Percentiles rank a stretch among this genome's conserved stretches.
These are phyloP conservation scores for Nasonia oneida DNA, from an alignment of 2,888 invertebrate species.

Conservation along the genomic window DNA sequence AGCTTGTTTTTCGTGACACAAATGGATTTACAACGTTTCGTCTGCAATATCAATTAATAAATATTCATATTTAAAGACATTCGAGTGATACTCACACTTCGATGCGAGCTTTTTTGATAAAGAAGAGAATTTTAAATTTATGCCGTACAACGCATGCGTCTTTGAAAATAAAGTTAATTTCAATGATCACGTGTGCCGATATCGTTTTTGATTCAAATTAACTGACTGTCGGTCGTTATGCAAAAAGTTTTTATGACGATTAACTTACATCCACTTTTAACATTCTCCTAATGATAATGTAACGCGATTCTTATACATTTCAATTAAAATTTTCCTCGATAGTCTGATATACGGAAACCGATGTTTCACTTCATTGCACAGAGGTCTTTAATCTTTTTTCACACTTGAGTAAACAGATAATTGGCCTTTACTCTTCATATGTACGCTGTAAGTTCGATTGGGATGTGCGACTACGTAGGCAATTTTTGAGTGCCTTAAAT, in stretches of 20 bases:
- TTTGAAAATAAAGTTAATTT: too few species aligned
- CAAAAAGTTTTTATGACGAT: background rate
- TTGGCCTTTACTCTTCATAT: background rate
- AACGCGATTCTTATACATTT: background rate
- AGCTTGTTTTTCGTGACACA: too few species aligned
- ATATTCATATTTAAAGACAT: conserved; percentile 1
- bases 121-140: background rate
- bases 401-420: background rate
- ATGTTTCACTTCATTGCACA: background rate
- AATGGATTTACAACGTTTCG: background rate
- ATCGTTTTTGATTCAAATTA: too few species aligned
- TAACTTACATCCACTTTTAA: background rate
- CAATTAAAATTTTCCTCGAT: background rate
- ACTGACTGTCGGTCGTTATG: too few species aligned
- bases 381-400: background rate
- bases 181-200: too few species aligned
- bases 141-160: too few species aligned
- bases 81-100: background rate
- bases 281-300: background rate
- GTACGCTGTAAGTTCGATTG: background rate
- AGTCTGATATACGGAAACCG: background rate
- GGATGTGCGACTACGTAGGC: background rate
- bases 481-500: conserved; percentile 14
- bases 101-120: background rate
- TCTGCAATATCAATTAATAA: background rate